Evolutionary conservation across 30 jellyfish, hydroid and myxozoan genomes (phyloP).

Genomic region (Hydractinia symbiolongicarpus): DNA sequence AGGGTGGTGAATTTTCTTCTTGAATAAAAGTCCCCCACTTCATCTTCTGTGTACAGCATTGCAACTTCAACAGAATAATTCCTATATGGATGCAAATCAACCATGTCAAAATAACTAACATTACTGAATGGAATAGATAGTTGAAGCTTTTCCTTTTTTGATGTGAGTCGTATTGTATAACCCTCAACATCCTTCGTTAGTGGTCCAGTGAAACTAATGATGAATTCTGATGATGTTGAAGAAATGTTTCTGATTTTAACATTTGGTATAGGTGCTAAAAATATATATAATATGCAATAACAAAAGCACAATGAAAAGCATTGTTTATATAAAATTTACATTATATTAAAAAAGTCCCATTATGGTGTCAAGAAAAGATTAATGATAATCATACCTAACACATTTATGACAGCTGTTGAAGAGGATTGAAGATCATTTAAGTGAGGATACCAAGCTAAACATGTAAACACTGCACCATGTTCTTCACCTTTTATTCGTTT

Average conservation of each 20-base stretch:
- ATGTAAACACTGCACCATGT: constrained; percentile 70
- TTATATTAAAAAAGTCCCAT: too few species aligned
- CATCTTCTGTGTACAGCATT: constrained; percentile 21
- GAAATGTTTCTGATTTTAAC: constrained; percentile 6
- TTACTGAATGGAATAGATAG: neutral
- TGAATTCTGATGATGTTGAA: neutral
- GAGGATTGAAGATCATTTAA: constrained; percentile 47
- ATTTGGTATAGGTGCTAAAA: constrained; percentile 23
- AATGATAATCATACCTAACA: constrained; percentile 50
- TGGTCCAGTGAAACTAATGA: neutral
- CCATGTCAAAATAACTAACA: neutral
- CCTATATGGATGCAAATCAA: constrained; percentile 12
- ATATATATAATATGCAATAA: neutral
- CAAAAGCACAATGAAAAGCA: too few species aligned
- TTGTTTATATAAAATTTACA: too few species aligned
- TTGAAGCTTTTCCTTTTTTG: neutral
- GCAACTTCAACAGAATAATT: constrained; percentile 32
- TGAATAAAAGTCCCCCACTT: constrained; percentile 26
- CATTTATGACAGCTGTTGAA: constrained; percentile 66
- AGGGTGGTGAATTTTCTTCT: constrained; percentile 13
- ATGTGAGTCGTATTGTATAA: constrained; percentile 1
- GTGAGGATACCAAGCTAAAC: constrained; percentile 86
- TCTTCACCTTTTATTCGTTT: constrained; percentile 63
- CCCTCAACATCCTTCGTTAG: constrained; percentile 24
- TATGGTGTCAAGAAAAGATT: neutral